A percentile compares a stretch with the other conserved stretches of the same genome.
Conservation (phyloP, 2,113 vertebrate genomes). For the Melanocharis versteri region DNA sequence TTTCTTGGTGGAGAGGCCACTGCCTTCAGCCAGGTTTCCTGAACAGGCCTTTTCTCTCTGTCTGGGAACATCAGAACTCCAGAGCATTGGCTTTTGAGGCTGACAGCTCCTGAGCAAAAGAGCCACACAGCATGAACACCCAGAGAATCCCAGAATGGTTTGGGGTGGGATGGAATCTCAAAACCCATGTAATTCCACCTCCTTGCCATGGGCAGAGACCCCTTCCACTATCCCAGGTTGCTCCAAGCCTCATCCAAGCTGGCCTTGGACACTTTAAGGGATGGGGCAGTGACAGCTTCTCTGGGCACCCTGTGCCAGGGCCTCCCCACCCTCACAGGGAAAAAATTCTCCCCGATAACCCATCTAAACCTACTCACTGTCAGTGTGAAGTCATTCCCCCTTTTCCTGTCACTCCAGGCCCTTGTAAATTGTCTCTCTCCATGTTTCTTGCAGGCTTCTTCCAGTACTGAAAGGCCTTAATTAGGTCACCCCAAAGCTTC, state of each 20-base stretch:
- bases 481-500: neutral
- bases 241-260: neutral
- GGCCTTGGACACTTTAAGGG: neutral
- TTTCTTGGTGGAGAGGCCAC: neutral
- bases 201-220: neutral
- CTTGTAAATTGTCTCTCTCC: neutral
- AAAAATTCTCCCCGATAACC: too few relatives aligned
- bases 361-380: neutral
- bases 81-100: neutral
- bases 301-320: neutral
- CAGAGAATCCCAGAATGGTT: neutral
- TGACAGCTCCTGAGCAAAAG: neutral
- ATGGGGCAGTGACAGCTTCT: neutral
- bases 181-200: neutral
- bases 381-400: neutral
- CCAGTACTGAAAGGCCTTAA: accelerated
- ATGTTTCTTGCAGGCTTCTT: neutral
- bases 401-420: neutral
- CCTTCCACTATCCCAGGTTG: neutral
- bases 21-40: neutral
- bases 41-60: neutral
- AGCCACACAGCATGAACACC: neutral
- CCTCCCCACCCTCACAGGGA: neutral
- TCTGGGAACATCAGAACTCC: neutral
- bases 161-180: too few relatives aligned